These are phyloP conservation scores for Monochamus saltuarius DNA, from an alignment of 1,140 invertebrate species.

Conservation along the genomic window DNA sequence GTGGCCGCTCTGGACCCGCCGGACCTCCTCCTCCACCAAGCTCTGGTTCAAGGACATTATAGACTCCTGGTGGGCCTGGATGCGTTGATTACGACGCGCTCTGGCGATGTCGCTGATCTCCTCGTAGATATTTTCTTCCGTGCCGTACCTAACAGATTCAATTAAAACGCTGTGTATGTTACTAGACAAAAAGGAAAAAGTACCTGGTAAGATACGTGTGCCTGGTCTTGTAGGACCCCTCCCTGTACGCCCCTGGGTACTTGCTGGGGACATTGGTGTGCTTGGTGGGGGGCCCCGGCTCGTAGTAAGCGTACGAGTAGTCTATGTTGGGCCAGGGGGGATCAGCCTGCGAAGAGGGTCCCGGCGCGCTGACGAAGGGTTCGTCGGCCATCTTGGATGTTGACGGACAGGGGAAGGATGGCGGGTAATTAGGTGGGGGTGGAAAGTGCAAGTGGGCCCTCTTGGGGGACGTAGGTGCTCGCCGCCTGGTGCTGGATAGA, in stretches of 20 bases:
- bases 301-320: conserved; percentile 80
- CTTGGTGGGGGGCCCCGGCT: conserved; percentile 59
- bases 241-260: conserved; percentile 56
- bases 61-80: conserved; percentile 26
- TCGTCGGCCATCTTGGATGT: conserved; percentile 39
- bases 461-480: conserved; percentile 22
- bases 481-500: conserved; percentile 15
- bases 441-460: conserved; percentile 57
- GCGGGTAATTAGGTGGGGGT: conserved; percentile 58
- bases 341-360: conserved; percentile 30
- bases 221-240: conserved; percentile 49
- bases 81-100: conserved; percentile 38
- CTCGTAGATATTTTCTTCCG: conserved; percentile 86
- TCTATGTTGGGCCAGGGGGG: conserved; percentile 50
- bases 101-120: conserved; percentile 70
- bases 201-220: conserved; percentile 77
- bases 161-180: too few relatives aligned
- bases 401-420: conserved; percentile 40
- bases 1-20: conserved; percentile 74
- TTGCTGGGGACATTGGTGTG: conserved; percentile 60
- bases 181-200: conserved; percentile 61
- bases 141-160: conserved; percentile 61
- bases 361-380: conserved; percentile 37
- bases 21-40: conserved; percentile 77
- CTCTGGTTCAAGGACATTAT: conserved; percentile 62